Conservation (phyloP, 1,140 invertebrate genomes). For the Caenorhabditis remanei region DNA sequence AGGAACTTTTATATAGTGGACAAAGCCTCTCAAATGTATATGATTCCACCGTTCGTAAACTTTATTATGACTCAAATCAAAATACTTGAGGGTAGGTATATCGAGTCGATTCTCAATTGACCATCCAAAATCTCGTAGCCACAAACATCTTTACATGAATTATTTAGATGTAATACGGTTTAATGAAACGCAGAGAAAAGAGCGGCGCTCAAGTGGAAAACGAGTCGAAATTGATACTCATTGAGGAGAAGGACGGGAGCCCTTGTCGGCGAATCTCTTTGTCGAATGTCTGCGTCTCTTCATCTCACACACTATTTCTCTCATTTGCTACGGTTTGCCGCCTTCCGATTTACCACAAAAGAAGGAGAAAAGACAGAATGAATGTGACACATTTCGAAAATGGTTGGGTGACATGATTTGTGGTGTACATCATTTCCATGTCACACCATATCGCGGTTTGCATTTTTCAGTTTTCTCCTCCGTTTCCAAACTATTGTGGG, state of each 20-base stretch:
- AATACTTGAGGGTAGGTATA: no score
- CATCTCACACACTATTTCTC: not conserved
- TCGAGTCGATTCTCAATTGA: no score
- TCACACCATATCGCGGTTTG: not conserved
- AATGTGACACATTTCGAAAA: conserved; percentile 27
- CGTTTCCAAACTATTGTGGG: not conserved
- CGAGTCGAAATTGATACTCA: conserved; percentile 48
- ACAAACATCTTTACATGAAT: no score
- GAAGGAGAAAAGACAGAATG: not conserved
- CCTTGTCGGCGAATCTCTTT: conserved; percentile 52
- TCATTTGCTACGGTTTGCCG: conserved; percentile 52
- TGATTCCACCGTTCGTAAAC: no score
- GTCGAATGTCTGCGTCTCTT: conserved; percentile 31
- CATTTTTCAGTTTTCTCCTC: not conserved
- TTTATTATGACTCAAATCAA: no score
- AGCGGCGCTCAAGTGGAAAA: conserved; percentile 49
- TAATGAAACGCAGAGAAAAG: conserved; percentile 1
- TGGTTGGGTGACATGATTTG: not conserved
- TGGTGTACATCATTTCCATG: not conserved
- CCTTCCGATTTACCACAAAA: conserved; percentile 56
- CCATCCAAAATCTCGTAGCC: no score
- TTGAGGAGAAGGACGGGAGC: conserved; percentile 28
- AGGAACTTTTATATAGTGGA: no score
- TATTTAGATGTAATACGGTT: not conserved
- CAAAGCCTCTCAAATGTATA: no score